Conservation (phyloP, 2,113 vertebrate genomes). For the Phalacrocorax pelagicus region DNA sequence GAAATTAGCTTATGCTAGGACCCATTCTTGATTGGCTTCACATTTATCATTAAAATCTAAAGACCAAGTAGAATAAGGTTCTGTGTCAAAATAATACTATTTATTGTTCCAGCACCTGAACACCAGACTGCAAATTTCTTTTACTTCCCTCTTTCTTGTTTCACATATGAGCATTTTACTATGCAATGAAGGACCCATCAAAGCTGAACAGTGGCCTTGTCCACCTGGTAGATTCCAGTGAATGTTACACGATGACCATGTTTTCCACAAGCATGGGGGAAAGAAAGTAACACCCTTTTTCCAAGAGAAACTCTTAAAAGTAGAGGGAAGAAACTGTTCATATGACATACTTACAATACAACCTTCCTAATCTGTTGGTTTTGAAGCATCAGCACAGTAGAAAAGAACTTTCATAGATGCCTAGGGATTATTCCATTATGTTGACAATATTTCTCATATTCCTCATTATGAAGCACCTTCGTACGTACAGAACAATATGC, state of each 20-base stretch:
- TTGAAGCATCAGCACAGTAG: background rate
- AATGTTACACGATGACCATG: rapidly evolving
- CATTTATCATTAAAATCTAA: background rate
- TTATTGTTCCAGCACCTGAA: background rate
- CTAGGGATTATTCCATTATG: background rate
- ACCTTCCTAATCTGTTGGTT: background rate
- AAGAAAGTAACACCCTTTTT: background rate
- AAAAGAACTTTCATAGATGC: background rate
- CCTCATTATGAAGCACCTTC: background rate
- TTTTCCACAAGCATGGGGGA: background rate
- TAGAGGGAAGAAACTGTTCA: background rate
- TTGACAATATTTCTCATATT: background rate
- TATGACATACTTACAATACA: background rate
- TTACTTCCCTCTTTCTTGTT: background rate
- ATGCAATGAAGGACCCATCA: background rate
- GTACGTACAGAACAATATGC: background rate
- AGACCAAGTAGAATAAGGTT: background rate
- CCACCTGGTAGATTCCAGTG: background rate
- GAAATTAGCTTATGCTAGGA: background rate
- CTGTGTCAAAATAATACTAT: background rate
- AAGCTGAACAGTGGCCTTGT: background rate
- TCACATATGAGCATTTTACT: background rate
- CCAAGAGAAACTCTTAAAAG: background rate
- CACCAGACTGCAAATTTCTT: background rate
- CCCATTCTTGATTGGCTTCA: background rate